Evolutionary conservation across 2,113 vertebrate species (phyloP), one percentile per base, ranked within the genome.

Genomic region (Xenotilapia leptura): DNA sequence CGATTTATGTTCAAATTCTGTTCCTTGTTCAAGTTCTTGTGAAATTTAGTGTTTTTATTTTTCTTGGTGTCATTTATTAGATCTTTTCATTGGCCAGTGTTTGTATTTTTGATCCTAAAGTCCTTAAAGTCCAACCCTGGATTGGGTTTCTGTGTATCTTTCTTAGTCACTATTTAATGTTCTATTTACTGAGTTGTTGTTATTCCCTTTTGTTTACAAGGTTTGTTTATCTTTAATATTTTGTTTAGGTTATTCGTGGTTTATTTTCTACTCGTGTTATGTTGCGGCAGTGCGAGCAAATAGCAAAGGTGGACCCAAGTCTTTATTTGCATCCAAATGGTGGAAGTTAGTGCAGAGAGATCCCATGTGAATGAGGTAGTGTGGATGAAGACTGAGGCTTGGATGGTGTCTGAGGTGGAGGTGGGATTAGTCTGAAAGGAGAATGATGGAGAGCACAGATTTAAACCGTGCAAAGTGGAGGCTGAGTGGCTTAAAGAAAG

Each of bases 131-230:
- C 56, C 26, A 31, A 60, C 56, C 15, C 56, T 60, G 56, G 56
- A 60, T 1, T 10, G 28, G 56, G 56, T 60, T 60, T 33, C 56
- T 60, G 26, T 60, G 14, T 1, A 4, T 60, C 56, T 60, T 60
- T 0, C 56, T 33, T 33, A 33, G 28, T 60, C 28, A 19, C 0
- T 33, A 60, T 60, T 60, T 19, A 60, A 60, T 60, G 0, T 28
- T 58, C 6, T 55, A 7, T 55, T 55, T 55, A 55, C 53, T 23
- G 21, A 55, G 21, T 55, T 55, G 54, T 9, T 58, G 26, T 58
- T 58, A 58, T 28, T 58, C 55, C 13, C 55, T 58, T 58, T 58
- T 58, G 55, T 56, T 56, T 55, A 23, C 12, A 56, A 7, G 54
- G 54, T 26, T 55, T 55, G 3, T 58, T 58, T 58, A 5, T 15